A percentile compares a stretch with the other conserved stretches of the same genome.
These are phyloP conservation scores for Sycophila sp. DNA, from an alignment of 1,140 invertebrate genomes.

Conservation along the genomic window DNA sequence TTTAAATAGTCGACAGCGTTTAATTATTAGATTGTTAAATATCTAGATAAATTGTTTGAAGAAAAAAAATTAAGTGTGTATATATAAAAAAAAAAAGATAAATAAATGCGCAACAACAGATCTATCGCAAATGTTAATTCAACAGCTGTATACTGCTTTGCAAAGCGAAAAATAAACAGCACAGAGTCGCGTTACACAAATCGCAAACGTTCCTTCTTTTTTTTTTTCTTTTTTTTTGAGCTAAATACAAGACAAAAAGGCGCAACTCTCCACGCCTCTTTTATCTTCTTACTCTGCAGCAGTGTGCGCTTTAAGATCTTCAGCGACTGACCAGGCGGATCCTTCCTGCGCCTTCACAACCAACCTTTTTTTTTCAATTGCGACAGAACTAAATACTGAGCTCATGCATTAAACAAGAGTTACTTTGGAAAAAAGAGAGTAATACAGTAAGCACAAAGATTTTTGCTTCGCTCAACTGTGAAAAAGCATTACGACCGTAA, in stretches of 20 bases:
- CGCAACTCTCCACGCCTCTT: too few species aligned
- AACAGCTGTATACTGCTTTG: conserved; percentile 27
- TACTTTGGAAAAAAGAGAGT: conserved; percentile 39
- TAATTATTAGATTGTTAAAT: too few species aligned
- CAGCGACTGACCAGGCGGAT: neutral
- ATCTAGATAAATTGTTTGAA: conserved; percentile 38
- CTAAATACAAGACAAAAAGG: too few species aligned
- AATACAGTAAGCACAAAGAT: conserved; percentile 45
- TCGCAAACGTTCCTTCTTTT: conserved; percentile 6
- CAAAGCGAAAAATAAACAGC: conserved; percentile 37
- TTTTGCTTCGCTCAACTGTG: conserved; percentile 38
- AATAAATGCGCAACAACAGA: conserved; percentile 27
- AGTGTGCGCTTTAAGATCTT: too few species aligned
- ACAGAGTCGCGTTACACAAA: conserved; percentile 33
- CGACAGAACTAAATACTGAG: conserved; percentile 31
- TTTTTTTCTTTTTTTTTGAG: neutral
- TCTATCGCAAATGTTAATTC: conserved; percentile 30
- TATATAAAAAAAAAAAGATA: too few species aligned
- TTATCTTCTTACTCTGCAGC: too few species aligned
- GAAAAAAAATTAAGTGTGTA: conserved; percentile 11
- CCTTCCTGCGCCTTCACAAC: conserved; percentile 3
- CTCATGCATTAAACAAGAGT: conserved; percentile 34
- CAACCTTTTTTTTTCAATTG: conserved; percentile 22
- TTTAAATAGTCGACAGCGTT: too few species aligned
- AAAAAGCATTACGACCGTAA: conserved; percentile 42